phyloP scores from a whole-genome alignment of 2,113 vertebrate species.

The Pluvialis apricaria region DNA sequence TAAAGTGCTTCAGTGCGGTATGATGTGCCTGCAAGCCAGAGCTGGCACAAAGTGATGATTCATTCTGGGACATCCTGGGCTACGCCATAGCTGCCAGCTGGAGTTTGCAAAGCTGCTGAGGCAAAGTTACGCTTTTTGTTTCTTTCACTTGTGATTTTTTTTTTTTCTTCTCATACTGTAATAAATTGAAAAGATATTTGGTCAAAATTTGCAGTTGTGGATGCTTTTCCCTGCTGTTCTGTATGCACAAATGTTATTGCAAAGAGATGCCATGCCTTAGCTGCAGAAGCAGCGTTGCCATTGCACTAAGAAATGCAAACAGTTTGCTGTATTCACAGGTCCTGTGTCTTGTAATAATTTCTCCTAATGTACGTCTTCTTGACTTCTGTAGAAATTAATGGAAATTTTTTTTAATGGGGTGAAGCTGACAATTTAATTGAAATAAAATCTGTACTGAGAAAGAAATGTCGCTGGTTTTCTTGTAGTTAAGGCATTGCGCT shows the following conservation, averaged over 20 bases:
- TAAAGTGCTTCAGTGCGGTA: neutral
- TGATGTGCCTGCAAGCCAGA: neutral
- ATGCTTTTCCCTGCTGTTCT: neutral
- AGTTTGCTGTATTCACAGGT: neutral
- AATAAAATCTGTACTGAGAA: conserved; percentile 26
- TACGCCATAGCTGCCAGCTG: neutral
- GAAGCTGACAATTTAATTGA: neutral
- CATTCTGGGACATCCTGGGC: neutral
- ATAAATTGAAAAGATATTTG: neutral
- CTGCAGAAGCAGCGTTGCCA: neutral
- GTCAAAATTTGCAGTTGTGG: neutral
- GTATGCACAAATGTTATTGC: neutral
- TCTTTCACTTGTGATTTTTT: neutral
- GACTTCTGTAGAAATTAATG: neutral
- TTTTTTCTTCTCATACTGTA: neutral
- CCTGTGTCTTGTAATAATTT: neutral
- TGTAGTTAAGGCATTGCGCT: neutral
- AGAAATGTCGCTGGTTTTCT: neutral
- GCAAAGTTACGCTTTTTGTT: neutral
- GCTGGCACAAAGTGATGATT: neutral
- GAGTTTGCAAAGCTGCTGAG: neutral
- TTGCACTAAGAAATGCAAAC: too few relatives aligned
- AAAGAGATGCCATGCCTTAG: neutral
- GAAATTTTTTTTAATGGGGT: neutral
- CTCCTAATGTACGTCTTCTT: rapidly evolving